Conservation (phyloP, 2,888 invertebrate genomes). For the Euspilapteryx auroguttella region DNA sequence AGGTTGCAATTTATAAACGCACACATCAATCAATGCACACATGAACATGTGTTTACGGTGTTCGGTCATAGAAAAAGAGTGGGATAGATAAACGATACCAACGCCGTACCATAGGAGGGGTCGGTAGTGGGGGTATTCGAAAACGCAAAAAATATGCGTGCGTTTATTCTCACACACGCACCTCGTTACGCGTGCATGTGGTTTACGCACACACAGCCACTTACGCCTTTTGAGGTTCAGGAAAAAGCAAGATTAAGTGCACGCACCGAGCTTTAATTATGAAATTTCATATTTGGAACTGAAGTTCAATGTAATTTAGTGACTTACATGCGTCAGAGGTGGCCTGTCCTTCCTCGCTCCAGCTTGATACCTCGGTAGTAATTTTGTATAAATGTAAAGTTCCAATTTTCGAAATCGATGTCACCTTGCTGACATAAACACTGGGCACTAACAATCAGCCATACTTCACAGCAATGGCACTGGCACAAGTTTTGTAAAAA, state of each 20-base stretch:
- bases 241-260: constrained; percentile 38
- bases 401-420: constrained; percentile 25
- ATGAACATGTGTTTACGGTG: constrained; percentile 21
- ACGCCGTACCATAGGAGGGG: constrained; percentile 18
- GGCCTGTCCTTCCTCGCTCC: constrained; percentile 55
- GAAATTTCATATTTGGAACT: background rate
- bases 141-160: constrained; percentile 55
- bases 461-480: constrained; percentile 34
- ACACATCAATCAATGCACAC: constrained; percentile 27
- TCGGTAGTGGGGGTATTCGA: constrained; percentile 29
- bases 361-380: constrained; percentile 59
- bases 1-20: constrained; percentile 53
- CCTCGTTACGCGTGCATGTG: constrained; percentile 18
- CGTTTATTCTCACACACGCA: constrained; percentile 22
- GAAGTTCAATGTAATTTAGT: too few relatives aligned
- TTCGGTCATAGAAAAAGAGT: constrained; percentile 52
- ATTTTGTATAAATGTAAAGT: constrained; percentile 48
- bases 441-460: constrained; percentile 34
- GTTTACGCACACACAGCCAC: constrained; percentile 23
- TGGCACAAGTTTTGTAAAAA: constrained; percentile 31
- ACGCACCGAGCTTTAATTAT: constrained; percentile 12
- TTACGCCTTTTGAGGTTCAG: constrained; percentile 17
- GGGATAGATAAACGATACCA: constrained; percentile 49
- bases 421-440: constrained; percentile 36
- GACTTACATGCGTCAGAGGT: constrained; percentile 58